Evolutionary conservation across 2,797 vertebrate species (phyloP), one percentile per base, ranked within the genome.

Genomic region (Selene dorsalis): DNA sequence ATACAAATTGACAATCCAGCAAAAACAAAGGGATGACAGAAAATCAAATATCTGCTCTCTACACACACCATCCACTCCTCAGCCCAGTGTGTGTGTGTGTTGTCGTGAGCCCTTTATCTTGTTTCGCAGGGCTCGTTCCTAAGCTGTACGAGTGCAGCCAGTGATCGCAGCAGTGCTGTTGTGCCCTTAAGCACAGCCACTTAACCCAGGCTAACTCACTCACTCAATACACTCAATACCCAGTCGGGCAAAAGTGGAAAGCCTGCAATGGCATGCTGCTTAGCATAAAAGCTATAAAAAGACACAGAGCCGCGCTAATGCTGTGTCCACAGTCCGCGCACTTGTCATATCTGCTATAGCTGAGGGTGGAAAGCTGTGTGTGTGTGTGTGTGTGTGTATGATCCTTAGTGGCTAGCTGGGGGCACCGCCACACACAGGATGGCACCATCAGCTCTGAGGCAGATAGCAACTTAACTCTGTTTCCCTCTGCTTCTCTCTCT

Each of bases 121-220:
- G 78, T 85, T 92, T 89, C 41, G 66, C 88, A 80, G 84, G 80
- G 86, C 87, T 87, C n/a, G 48, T 86, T 89, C 75, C 66, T 77
- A 84, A 85, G 86, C 86, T 78, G 85, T 72, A 82, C 55, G 43
- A 81, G 74, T 86, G 86, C 87, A 90, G 89, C 78, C 82, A 83
- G 84, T 75, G 88, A 90, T 92, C 87, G 78, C 93, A 79, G 88
- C 88, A 71, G 91, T 87, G 77, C 85, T 87, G 89, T 90, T 90
- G 90, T 93, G 91, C 92, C 90, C 91, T 90, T 89, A 92, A 93
- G 91, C 92, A 84, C 87, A 89, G 91, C 90, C 91, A 93, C 92
- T 94, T 93, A 93, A 94, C 93, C 92, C 87, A 48, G 90, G 76
- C 91, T 92, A 92, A 91, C 91, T 92, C 88, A 84, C 90, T 92